Base-by-base conservation (phyloP, 2,113 vertebrate species). In the Leucoraja erinaceus region DNA sequence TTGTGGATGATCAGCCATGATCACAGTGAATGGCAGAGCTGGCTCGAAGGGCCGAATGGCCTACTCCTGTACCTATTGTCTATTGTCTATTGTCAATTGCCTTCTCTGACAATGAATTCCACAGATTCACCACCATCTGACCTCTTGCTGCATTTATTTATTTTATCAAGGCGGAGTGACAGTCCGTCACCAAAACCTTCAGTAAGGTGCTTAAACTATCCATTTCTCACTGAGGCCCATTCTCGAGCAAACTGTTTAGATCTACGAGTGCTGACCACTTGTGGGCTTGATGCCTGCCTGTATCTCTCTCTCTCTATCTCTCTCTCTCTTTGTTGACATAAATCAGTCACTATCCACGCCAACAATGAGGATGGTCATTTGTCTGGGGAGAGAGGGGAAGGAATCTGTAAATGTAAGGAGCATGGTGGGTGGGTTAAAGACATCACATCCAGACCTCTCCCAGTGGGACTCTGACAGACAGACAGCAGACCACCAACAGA, bases 101-200 rank as follows among this genome's bases (percentile, higher is more conserved):
- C 38, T 47, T 47, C 38, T 47, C 38, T 47, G 38, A 3, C 38
- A 47, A 47, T 47, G 38, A 47, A 47, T 47, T 47, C 38, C 38
- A 47, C 38, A 47, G 38, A 1, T 1, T 47, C 38, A 47, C 38
- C 38, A 47, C 38, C 38, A 47, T 47, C 38, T 47, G 38, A 47
- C 38, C 3, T 47, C 38, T 47, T 28, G 83, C n/a, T 63, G 16
- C 18, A 38, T 22, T 72, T 91, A 91, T 54, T 91, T 72, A 72
- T 72, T 81, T 93, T 18, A 76, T 70, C 12, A 94, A 94, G 92
- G 94, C 93, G 92, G 93, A 94, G 95, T 95, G 96, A 95, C 95
- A 95, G 93, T 95, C 95, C 96, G 96, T 96, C 96, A 96, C 94
- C 95, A 96, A 94, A 95, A 95, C 95, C 96, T 95, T 96, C 96